Percentiles rank a stretch among this genome's conserved stretches.
phyloP scores from a whole-genome alignment of 2,888 invertebrate genomes.

The Lacanobia oleracea region DNA sequence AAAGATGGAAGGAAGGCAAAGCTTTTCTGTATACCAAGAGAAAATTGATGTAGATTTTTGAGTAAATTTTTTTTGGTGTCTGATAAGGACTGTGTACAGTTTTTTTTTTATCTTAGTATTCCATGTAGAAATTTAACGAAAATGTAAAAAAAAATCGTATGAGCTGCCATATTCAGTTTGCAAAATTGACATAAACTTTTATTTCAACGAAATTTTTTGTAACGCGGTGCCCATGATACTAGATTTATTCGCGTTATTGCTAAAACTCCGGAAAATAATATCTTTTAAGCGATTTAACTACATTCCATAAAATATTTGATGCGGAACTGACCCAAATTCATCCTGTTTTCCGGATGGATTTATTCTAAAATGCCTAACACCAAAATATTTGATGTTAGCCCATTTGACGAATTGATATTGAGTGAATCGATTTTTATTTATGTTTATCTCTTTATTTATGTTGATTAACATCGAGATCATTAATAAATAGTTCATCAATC shows the following conservation, averaged over 20 bases:
- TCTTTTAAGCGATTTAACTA: conserved; percentile 14
- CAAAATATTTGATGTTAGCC: background rate
- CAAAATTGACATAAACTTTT: background rate
- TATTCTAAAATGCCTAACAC: conserved; percentile 30
- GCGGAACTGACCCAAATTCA: conserved; percentile 9
- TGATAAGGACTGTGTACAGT: too few species aligned
- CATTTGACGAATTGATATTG: background rate
- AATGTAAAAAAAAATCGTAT: background rate
- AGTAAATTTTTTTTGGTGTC: background rate
- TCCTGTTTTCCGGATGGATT: background rate
- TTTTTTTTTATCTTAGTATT: background rate
- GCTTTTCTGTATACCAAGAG: background rate
- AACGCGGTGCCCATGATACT: background rate
- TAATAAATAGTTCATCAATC: conserved; percentile 28
- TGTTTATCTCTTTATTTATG: conserved; percentile 2
- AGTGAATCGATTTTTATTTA: background rate
- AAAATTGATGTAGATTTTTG: background rate
- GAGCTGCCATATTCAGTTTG: background rate
- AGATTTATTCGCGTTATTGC: conserved; percentile 2
- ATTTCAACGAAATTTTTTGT: background rate
- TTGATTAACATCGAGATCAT: conserved; percentile 10
- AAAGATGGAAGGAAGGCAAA: conserved; percentile 1
- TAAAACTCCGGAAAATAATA: conserved; percentile 27
- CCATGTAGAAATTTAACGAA: background rate
- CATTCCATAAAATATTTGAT: conserved; percentile 27